Evolutionary conservation across 2,888 invertebrate species (phyloP), one percentile per base, ranked within the genome.

Genomic region (Drosophila ustulata): DNA sequence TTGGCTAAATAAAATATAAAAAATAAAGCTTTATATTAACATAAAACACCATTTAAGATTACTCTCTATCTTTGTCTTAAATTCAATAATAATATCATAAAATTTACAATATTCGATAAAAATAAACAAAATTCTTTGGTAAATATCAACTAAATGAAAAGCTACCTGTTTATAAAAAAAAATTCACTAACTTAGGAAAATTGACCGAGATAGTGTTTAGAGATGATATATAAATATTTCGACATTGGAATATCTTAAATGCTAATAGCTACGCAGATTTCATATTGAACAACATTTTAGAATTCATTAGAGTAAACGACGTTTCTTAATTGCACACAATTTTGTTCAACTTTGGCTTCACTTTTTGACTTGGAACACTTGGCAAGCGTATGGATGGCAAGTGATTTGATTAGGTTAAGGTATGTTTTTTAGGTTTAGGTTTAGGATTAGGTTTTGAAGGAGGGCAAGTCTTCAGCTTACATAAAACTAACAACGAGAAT

Each of bases 331-430:
- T 84, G 88, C 87, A 84, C 83, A 83, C 61, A 75, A 78, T 77
- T 55, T 65, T 75, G 62, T 76, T 84, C 72, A 78, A 88, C 88
- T 89, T 84, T 84, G 89, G 88, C 84, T 84, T 88, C 39, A 71
- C 72, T 76, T 74, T 80, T 74, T 86, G 74, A 80, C 75, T 80
- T 66, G 62, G 62, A 56, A 78, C 79, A 77, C 77, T 80, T 80
- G 82, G 78, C 84, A 82, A 86, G 83, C 67, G 67, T 67, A 57
- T 67, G 65, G 75, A 76, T 78, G 78, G 78, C 80, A 78, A 78
- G 80, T 76, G 72, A 71, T 75, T 70, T 58, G 72, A 57, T 67
- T 73, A 43, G 55, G 47, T 56, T 65, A 57, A 50, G 23, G 49
- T 32, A 49, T 32, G 49, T 49, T 6, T 25, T 37, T 46, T 53